phyloP scores from a whole-genome alignment of 2,113 vertebrate genomes.

The Notechis scutatus region DNA sequence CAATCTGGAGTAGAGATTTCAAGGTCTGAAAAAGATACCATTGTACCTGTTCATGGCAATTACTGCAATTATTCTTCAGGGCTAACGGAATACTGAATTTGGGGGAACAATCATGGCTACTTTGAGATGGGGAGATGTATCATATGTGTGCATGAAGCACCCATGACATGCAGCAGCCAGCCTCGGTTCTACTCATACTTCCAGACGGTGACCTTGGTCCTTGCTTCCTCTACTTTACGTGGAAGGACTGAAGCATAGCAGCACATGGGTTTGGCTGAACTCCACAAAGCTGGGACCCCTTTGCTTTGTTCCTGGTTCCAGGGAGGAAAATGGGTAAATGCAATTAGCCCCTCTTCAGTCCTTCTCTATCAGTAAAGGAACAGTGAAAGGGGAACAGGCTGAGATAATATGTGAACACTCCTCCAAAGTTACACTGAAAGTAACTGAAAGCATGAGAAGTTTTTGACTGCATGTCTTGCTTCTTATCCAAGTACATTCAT shows the following conservation, averaged over 20 bases:
- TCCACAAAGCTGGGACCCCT: not conserved
- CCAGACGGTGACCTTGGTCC: not conserved
- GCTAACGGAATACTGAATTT: not conserved
- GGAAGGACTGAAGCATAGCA: not conserved
- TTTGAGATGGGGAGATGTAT: not conserved
- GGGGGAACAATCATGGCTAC: not conserved
- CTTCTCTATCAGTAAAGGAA: not conserved
- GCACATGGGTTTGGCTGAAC: not conserved
- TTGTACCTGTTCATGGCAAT: not conserved
- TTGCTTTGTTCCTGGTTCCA: not conserved
- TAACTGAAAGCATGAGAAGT: not conserved
- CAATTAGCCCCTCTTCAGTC: not conserved
- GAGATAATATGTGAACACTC: not conserved
- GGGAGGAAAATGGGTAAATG: not conserved
- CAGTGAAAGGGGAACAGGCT: not conserved
- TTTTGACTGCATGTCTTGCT: not conserved
- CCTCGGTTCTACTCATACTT: not conserved
- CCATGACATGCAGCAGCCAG: not conserved
- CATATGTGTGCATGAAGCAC: not conserved
- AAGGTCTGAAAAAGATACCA: not conserved
- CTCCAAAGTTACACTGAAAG: not conserved
- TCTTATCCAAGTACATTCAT: not conserved
- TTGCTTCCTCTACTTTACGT: not conserved
- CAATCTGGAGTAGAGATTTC: not conserved
- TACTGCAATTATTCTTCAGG: not conserved